Percentiles rank a stretch among this genome's conserved stretches.
Conservation (phyloP, 2,113 vertebrate genomes). For the Gracilinanus agilis region DNA sequence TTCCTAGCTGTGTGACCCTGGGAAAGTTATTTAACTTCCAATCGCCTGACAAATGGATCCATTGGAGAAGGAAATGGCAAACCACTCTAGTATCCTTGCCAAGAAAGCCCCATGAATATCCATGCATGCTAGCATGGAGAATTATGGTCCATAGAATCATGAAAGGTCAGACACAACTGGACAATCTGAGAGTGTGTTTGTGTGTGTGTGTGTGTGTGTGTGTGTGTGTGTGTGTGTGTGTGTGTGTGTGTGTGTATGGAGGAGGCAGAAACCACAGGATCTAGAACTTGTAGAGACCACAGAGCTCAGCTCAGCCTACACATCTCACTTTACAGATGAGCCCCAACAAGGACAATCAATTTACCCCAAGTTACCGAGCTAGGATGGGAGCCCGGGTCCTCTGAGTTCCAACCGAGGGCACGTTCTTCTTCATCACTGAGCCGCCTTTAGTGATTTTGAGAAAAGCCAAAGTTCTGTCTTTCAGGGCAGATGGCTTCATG, state of each 20-base stretch:
- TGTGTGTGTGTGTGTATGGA: background rate
- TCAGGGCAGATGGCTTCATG: background rate
- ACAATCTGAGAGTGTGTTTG: too few species aligned
- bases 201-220: too few species aligned
- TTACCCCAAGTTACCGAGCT: background rate
- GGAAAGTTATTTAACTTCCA: too few species aligned
- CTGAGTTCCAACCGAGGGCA: background rate
- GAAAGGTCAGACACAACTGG: too few species aligned
- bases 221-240: too few species aligned
- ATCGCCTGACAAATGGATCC: too few species aligned
- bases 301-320: background rate
- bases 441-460: background rate
- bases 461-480: background rate
- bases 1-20: too few species aligned
- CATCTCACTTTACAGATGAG: background rate
- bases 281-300: background rate
- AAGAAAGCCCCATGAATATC: too few species aligned
- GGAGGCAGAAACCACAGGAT: background rate
- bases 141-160: too few species aligned
- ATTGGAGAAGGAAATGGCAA: too few species aligned
- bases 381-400: background rate
- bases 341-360: background rate
- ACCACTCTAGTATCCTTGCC: too few species aligned
- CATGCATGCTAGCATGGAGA: too few species aligned
- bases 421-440: background rate